Evolutionary conservation across 1,140 invertebrate genomes (phyloP).

Genomic region (Psilanteris sp.): DNA sequence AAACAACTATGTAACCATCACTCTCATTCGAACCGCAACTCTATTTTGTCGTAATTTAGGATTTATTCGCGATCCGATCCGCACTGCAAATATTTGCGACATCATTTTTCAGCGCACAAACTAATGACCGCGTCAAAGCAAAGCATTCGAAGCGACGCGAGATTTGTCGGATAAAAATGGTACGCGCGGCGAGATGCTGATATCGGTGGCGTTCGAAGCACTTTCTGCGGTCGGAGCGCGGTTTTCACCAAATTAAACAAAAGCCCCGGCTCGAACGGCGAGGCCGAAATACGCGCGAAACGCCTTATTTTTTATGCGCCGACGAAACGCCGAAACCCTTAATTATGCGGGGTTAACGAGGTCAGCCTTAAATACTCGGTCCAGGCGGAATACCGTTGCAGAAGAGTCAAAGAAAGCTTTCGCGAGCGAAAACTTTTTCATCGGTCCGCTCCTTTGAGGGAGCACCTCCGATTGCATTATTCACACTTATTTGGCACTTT

Average conservation of each 20-base stretch:
- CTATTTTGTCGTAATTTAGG: too few species aligned
- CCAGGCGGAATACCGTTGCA: constrained; percentile 29
- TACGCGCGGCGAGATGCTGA: too few species aligned
- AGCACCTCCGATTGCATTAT: constrained; percentile 46
- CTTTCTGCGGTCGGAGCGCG: constrained; percentile 2
- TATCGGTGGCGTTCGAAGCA: constrained; percentile 4
- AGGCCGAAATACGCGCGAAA: constrained; percentile 5
- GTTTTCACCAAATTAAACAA: constrained; percentile 57
- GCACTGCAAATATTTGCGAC: too few species aligned
- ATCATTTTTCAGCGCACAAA: too few species aligned
- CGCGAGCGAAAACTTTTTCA: constrained; percentile 40
- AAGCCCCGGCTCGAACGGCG: constrained; percentile 10
- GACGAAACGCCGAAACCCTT: constrained; percentile 52
- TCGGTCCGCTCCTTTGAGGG: constrained; percentile 1
- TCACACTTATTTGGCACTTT: constrained; percentile 63
- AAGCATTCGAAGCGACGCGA: too few species aligned
- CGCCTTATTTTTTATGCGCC: constrained; percentile 33
- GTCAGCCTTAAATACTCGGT: constrained; percentile 56
- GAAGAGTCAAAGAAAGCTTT: constrained; percentile 54
- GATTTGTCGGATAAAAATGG: too few species aligned
- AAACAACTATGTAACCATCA: too few species aligned
- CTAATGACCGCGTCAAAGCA: too few species aligned
- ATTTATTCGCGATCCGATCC: too few species aligned
- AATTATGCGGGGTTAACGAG: constrained; percentile 59
- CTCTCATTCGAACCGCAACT: too few species aligned